Percentiles rank a stretch among this genome's conserved stretches.
Conservation (phyloP, 1,140 invertebrate genomes). For the Propsilocerus akamusi region DNA sequence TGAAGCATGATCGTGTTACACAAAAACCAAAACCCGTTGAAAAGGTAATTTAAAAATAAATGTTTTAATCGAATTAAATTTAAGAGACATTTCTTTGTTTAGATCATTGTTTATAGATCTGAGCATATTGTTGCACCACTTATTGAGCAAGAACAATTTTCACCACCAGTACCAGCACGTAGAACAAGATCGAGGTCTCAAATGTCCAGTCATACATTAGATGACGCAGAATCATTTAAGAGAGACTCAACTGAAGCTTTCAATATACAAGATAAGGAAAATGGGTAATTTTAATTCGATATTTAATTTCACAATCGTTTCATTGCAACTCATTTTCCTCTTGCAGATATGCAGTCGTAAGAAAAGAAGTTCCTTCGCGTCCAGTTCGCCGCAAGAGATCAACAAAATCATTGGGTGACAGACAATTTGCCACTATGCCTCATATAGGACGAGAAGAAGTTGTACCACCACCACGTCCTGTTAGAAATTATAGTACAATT, state of each 20-base stretch:
- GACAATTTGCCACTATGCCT: conserved; percentile 30
- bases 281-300: conserved; percentile 20
- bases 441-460: conserved; percentile 8
- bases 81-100: conserved; percentile 13
- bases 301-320: conserved; percentile 11
- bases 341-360: conserved; percentile 21
- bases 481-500: conserved; percentile 47
- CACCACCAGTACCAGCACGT: conserved; percentile 24
- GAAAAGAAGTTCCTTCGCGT: conserved; percentile 29
- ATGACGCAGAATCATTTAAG: conserved; percentile 43
- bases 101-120: conserved; percentile 40
- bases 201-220: conserved; percentile 45
- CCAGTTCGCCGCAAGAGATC: conserved; percentile 30
- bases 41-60: conserved; percentile 8
- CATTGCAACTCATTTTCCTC: conserved; percentile 12
- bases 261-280: conserved; percentile 26
- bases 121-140: conserved; percentile 38
- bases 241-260: conserved; percentile 21
- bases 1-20: conserved; percentile 7
- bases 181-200: conserved; percentile 21
- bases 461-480: conserved; percentile 27
- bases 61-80: conserved; percentile 6
- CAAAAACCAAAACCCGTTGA: conserved; percentile 5
- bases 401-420: conserved; percentile 18
- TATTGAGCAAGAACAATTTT: conserved; percentile 23